phyloP scores from a whole-genome alignment of 2,113 vertebrate species.

The Solea solea region DNA sequence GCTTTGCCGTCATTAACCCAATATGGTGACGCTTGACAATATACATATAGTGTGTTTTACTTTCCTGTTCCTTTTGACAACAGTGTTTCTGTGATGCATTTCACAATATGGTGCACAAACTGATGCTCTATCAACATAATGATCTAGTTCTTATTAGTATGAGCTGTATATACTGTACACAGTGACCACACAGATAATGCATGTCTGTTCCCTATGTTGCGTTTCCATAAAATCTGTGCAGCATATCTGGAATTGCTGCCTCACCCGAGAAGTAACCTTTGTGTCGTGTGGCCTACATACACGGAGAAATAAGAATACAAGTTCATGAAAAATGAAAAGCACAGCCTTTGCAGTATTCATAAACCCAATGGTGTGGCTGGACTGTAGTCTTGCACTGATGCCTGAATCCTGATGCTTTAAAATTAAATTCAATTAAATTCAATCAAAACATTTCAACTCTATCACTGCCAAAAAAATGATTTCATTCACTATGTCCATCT shows the following conservation, averaged over 20 bases:
- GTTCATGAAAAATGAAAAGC: background rate
- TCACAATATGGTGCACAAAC: too few relatives aligned
- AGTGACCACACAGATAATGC: too few relatives aligned
- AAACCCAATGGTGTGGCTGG: background rate
- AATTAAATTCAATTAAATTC: background rate
- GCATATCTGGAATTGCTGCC: background rate
- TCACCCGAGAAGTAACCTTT: background rate
- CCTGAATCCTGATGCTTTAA: background rate
- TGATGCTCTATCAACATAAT: too few relatives aligned
- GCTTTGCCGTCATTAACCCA: too few relatives aligned
- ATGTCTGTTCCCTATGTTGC: background rate
- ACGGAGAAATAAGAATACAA: too few relatives aligned
- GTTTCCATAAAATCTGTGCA: background rate
- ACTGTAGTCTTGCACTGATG: background rate
- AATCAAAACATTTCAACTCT: slow-evolving; percentile 5
- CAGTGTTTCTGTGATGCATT: too few relatives aligned
- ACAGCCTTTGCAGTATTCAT: background rate
- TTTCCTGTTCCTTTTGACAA: too few relatives aligned
- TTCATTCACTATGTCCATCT: slow-evolving; percentile 12
- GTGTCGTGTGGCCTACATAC: slow-evolving; percentile 5
- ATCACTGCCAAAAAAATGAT: background rate
- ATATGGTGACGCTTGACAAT: too few relatives aligned
- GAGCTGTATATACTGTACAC: too few relatives aligned
- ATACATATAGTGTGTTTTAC: too few relatives aligned
- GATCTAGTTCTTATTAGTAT: too few relatives aligned